Base-by-base conservation (phyloP, 2,113 vertebrate genomes). In the Nymphicus hollandicus region DNA sequence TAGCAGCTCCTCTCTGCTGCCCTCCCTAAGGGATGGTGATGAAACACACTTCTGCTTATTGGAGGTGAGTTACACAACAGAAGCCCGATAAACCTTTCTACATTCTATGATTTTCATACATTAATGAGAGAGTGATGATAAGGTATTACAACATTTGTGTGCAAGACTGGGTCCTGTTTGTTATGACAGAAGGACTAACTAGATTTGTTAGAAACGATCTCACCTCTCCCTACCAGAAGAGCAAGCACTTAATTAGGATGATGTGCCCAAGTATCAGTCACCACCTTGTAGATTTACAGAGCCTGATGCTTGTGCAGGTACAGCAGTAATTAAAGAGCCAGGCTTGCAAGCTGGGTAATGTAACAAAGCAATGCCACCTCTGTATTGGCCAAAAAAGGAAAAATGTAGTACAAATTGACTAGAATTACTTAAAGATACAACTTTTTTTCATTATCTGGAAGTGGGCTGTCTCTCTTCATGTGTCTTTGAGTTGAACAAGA, bases 121-220 rank as follows among this genome's bases (percentile, higher is more conserved):
- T 9, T 97, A 96, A 97, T 97, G 86, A 94, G 80, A 83, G 63
- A 85, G 96, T 95, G 97, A 95, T 97, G 96, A 97, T 95, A 96
- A 93, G 81, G 72, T 73, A 53, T 97, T 91, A 88, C 85, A 55
- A 94, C 91, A 91, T 69, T 70, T 1, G 2, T 53, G 76, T 89
- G 89, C 86, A 95, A 96, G 94, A 90, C 89, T 84, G 86, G 91
- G 94, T 86, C 84, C 80, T 74, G 63, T 84, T 91, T 84, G 83
- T 89, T 95, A 56, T 2, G 2, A 86, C 69, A 96, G 85, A 68
- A 82, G n/a, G 60, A 46, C 74, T 79, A 79, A 31, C 81, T 27
- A 31, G 66, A 41, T 71, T 92, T 19, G 1, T 13, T 85, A 86
- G 76, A 84, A 86, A 60, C 9, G 0, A 79, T 49, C 86, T 76